phyloP scores from a whole-genome alignment of 2,797 vertebrate species.

The Rallus crepitans region DNA sequence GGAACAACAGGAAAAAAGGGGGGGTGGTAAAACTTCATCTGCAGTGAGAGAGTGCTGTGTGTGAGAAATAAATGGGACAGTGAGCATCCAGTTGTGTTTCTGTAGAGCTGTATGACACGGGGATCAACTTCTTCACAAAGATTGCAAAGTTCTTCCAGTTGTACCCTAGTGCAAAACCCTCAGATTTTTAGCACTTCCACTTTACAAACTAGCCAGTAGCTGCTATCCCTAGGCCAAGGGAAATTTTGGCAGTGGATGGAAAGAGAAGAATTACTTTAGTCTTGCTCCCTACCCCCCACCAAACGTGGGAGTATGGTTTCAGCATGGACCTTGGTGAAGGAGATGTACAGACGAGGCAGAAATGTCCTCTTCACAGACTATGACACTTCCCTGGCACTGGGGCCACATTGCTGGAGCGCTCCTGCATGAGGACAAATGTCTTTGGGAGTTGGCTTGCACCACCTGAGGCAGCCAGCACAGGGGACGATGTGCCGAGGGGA shows the following conservation, averaged over 20 bases:
- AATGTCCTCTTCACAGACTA: not conserved
- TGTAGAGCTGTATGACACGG: not conserved
- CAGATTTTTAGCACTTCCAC: not conserved
- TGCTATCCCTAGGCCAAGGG: not conserved
- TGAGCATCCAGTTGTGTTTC: not conserved
- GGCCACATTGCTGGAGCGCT: fast-evolving
- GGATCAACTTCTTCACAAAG: not conserved
- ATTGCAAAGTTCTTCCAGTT: not conserved
- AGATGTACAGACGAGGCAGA: fast-evolving
- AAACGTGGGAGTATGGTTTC: fast-evolving
- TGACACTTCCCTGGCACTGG: fast-evolving
- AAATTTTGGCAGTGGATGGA: not conserved
- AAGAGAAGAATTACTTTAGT: not conserved
- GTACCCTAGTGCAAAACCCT: not conserved
- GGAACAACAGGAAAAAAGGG: not conserved
- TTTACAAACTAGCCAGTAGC: not conserved
- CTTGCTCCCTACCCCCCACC: not conserved
- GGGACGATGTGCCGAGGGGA: fast-evolving
- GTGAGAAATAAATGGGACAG: not conserved
- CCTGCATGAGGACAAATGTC: fast-evolving
- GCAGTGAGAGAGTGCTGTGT: fast-evolving
- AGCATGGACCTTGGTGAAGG: not conserved
- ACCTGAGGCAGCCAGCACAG: fast-evolving
- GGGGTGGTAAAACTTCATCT: not conserved
- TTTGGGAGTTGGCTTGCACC: not conserved